Evolutionary conservation across 2,113 vertebrate species (phyloP), one percentile per base, ranked within the genome.

Genomic region (Nothoprocta perdicaria): DNA sequence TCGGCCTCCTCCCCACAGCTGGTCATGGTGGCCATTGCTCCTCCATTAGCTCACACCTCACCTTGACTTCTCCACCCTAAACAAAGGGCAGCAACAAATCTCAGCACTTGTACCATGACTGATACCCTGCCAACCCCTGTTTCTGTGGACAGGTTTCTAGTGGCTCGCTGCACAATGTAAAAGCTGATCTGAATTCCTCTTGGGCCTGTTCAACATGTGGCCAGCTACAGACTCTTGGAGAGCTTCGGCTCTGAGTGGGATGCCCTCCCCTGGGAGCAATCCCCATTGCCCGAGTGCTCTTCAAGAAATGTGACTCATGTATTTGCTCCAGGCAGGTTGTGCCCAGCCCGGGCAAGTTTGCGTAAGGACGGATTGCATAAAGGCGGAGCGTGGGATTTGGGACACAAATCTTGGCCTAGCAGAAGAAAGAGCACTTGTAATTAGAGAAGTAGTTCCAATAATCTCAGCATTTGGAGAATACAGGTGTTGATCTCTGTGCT

Each of bases 401-500:
- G 31, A 40, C 29, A 29, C 61, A 80, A 83, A 68, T 14, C 31
- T 26, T 31, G 72, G 45, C 3, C 14, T 0, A 1, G 19, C 35
- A 23, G 50, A 26, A 80, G 41, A 60, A 10, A 19, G 24, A 18
- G 26, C 60, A 6, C 50, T 74, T n/a, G 1, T 2, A 73, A 55
- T 5, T 1, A 0, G 3, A 41, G 24, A 52, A 24, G 27, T 46
- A 46, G 11, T 26, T 31, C 52, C 61, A 27, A 12, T 71, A 78
- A 81, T 16, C 35, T 46, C 58, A 62, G 55, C 43, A 4, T 71
- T 67, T 63, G 41, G 76, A 91, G 12, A 78, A 12, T n/a, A 16
- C 2, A 45, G 27, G 9, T 29, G 18, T 60, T 3, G 1, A 18
- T 66, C 31, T 35, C 0, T 2, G 19, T 40, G 29, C 66, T 45